Conservation (phyloP, 92 coral and sea anemone species). For the Phymanthus crucifer region DNA sequence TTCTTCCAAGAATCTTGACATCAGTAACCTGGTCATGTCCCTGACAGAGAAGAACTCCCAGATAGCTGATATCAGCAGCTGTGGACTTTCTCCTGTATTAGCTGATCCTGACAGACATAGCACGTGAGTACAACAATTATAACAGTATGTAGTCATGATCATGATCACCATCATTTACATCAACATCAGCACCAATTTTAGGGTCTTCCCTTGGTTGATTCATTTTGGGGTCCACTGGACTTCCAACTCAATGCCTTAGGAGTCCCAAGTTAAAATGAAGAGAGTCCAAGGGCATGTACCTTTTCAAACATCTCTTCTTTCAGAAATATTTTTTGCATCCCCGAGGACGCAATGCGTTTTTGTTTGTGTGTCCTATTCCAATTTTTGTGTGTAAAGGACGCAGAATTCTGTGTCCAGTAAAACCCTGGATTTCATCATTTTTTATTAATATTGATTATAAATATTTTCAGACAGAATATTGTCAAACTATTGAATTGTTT, state of each 20-base stretch:
- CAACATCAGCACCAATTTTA: background rate
- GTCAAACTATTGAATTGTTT: background rate
- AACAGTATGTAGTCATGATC: background rate
- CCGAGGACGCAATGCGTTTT: too few relatives aligned
- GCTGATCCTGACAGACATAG: constrained; percentile 86
- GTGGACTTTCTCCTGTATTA: constrained; percentile 81
- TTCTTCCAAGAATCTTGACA: constrained; percentile 68
- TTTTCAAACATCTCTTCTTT: too few relatives aligned
- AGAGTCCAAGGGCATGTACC: too few relatives aligned
- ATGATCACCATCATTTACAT: background rate
- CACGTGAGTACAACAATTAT: constrained; percentile 29
- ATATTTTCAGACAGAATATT: background rate
- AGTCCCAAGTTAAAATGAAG: too few relatives aligned
- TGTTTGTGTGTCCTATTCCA: too few relatives aligned
- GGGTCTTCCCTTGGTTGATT: too few relatives aligned
- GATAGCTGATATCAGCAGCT: constrained; percentile 72
- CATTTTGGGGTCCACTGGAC: too few relatives aligned
- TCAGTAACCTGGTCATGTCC: constrained; percentile 73
- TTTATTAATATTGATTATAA: background rate
- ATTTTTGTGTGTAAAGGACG: too few relatives aligned
- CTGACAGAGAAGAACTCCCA: constrained; percentile 82
- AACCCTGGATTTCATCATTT: too few relatives aligned
- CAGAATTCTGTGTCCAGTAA: too few relatives aligned
- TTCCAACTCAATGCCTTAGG: too few relatives aligned
- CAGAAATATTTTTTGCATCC: too few relatives aligned